Conservation (phyloP, 2,113 vertebrate genomes). For the Gopherus evgoodei region DNA sequence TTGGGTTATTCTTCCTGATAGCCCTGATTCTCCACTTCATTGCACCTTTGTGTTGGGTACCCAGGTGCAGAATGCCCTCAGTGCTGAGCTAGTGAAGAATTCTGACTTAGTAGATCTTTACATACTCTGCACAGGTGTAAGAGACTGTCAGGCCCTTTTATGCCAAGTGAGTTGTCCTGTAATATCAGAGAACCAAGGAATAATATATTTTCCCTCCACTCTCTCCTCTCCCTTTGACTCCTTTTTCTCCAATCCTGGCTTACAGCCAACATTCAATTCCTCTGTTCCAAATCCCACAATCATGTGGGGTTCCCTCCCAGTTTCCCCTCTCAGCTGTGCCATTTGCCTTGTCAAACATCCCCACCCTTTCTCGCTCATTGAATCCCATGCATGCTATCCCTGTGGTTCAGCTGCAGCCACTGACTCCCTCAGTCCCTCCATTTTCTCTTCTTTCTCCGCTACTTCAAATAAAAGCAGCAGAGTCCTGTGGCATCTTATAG, state of each 20-base stretch:
- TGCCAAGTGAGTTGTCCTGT: neutral
- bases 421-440: accelerated
- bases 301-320: neutral
- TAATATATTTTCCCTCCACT: neutral
- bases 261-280: neutral
- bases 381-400: neutral
- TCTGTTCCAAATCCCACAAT: neutral
- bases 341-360: neutral
- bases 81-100: neutral
- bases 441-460: neutral
- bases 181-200: neutral
- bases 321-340: neutral
- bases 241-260: neutral
- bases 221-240: neutral
- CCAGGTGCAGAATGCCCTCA: neutral
- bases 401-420: neutral
- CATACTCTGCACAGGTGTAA: neutral
- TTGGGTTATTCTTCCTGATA: neutral
- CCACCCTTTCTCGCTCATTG: neutral
- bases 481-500: too few species aligned
- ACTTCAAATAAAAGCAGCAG: neutral
- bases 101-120: neutral
- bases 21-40: neutral
- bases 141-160: neutral
- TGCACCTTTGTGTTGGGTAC: neutral